Conservation (phyloP, 1,140 invertebrate genomes). For the Drosophila ambigua region DNA sequence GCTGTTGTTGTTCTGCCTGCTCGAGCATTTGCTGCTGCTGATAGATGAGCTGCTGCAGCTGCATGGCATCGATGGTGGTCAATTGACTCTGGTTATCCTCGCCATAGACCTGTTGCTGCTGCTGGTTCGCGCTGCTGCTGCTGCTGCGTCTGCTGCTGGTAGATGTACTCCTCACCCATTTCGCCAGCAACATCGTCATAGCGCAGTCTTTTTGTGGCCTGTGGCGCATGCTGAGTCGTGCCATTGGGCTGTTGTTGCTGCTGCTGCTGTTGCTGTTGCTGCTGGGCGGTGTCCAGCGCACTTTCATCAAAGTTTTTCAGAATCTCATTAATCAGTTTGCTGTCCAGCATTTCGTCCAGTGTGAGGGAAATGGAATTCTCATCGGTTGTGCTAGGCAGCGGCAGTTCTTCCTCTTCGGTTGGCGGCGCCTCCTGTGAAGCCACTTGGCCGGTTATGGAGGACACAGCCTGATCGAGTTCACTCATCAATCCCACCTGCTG, state of each 20-base stretch:
- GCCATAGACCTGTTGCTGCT: slow-evolving; percentile 51
- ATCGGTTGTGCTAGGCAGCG: slow-evolving; percentile 69
- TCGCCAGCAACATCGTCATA: slow-evolving; percentile 58
- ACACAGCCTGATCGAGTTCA: slow-evolving; percentile 76
- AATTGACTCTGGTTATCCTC: slow-evolving; percentile 54
- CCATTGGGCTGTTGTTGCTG: slow-evolving; percentile 37
- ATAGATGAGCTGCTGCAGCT: slow-evolving; percentile 73
- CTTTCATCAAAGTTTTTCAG: slow-evolving; percentile 78
- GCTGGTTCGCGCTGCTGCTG: slow-evolving; percentile 18
- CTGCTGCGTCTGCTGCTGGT: slow-evolving; percentile 55
- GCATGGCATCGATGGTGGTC: slow-evolving; percentile 71
- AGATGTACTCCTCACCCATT: slow-evolving; percentile 46
- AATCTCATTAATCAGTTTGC: slow-evolving; percentile 79
- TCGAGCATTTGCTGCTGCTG: slow-evolving; percentile 75
- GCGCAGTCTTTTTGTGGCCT: slow-evolving; percentile 66
- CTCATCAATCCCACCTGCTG: slow-evolving; percentile 44
- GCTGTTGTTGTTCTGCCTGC: slow-evolving; percentile 59
- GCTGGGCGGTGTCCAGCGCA: slow-evolving; percentile 64
- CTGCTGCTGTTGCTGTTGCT: slow-evolving; percentile 43
- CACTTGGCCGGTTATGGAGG: slow-evolving; percentile 63
- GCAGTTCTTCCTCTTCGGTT: slow-evolving; percentile 62
- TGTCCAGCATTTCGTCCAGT: slow-evolving; percentile 76
- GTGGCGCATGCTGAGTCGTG: slow-evolving; percentile 35
- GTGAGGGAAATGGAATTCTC: slow-evolving; percentile 79
- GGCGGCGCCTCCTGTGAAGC: slow-evolving; percentile 18